These are phyloP conservation scores for Hypomecis punctinalis DNA, from an alignment of 2,888 invertebrate species.

Conservation along the genomic window DNA sequence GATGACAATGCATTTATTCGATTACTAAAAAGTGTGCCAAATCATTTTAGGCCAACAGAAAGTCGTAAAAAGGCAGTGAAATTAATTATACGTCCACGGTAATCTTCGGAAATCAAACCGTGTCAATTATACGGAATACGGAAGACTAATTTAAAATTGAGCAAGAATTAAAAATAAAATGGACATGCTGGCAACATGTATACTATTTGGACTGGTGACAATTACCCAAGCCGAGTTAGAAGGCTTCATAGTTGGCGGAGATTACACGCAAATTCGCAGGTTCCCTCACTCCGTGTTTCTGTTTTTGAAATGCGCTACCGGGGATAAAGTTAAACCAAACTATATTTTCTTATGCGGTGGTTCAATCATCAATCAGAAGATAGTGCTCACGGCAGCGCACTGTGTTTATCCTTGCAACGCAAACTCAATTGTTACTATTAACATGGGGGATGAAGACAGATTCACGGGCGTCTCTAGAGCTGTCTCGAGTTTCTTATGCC, in stretches of 20 bases:
- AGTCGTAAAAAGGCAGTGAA: slow-evolving; percentile 2
- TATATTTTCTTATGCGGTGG: slow-evolving; percentile 46
- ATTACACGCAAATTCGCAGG: slow-evolving; percentile 28
- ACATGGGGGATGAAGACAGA: slow-evolving; percentile 37
- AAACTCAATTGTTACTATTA: not conserved
- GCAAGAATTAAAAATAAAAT: not conserved
- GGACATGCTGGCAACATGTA: slow-evolving; percentile 10
- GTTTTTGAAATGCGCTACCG: slow-evolving; percentile 36
- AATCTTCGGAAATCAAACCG: slow-evolving; percentile 1
- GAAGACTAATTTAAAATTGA: not conserved
- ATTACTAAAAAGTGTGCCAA: not conserved
- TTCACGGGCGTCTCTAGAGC: slow-evolving; percentile 2
- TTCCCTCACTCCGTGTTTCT: slow-evolving; percentile 47
- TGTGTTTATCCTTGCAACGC: slow-evolving; percentile 39
- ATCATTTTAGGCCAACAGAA: not conserved
- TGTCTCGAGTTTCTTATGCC: slow-evolving; percentile 21
- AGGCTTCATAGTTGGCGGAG: slow-evolving; percentile 43
- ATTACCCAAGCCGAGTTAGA: slow-evolving; percentile 29
- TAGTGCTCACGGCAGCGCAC: slow-evolving; percentile 57
- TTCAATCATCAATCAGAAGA: slow-evolving; percentile 53
- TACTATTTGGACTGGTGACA: not conserved
- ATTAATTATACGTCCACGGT: not conserved
- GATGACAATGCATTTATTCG: not conserved
- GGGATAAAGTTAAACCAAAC: too few relatives aligned
- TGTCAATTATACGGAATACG: slow-evolving; percentile 6